Evolutionary conservation across 2,888 invertebrate genomes (phyloP).

Genomic region (Diarsia brunnea): DNA sequence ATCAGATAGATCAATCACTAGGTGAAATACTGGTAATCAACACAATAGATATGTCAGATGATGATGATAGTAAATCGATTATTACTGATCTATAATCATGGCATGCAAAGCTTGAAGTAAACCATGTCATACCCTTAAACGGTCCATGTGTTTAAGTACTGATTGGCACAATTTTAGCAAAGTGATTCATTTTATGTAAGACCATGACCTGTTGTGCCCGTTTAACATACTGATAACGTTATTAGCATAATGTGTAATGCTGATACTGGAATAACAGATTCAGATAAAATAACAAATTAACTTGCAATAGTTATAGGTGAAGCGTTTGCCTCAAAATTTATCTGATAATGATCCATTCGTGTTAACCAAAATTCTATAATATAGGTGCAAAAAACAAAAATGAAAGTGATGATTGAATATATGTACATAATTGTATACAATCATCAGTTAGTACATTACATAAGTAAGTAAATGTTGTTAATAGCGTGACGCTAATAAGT

Average conservation of each 20-base stretch:
- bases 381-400: slow-evolving; percentile 12
- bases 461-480: slow-evolving; percentile 57
- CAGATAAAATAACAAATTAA: background rate
- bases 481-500: slow-evolving; percentile 62
- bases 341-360: background rate
- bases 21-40: background rate
- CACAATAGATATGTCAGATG: no score
- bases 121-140: background rate
- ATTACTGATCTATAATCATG: background rate
- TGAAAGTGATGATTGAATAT: slow-evolving; percentile 28
- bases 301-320: no score
- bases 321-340: background rate
- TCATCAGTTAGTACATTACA: slow-evolving; percentile 40
- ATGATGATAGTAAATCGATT: background rate
- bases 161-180: background rate
- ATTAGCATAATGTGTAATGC: background rate
- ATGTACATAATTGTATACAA: slow-evolving; percentile 7
- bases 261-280: no score
- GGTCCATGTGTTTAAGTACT: background rate
- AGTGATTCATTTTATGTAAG: background rate
- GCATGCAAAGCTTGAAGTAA: background rate
- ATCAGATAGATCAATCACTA: no score
- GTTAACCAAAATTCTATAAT: background rate
- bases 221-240: background rate
- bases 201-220: background rate